Evolutionary conservation across 2,797 vertebrate species (phyloP).

Genomic region (Aulostomus chinensis): DNA sequence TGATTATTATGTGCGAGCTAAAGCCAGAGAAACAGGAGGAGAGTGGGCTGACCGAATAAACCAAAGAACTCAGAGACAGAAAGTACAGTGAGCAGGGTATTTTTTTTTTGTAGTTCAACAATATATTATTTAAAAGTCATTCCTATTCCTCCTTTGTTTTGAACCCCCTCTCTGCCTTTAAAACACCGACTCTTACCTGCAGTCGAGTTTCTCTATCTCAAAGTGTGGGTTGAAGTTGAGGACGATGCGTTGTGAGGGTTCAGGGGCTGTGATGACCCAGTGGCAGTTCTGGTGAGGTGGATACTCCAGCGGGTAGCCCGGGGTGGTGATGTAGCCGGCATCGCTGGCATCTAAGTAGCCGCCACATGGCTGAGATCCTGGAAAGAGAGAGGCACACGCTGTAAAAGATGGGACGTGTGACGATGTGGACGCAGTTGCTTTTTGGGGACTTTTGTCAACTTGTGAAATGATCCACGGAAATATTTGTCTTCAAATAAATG

Average conservation of each 20-base stretch:
- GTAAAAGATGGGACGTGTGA: too few species aligned
- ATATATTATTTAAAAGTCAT: too few species aligned
- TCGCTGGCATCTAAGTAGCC: constrained; percentile 90
- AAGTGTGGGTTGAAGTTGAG: constrained; percentile 99
- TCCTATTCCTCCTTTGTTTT: too few species aligned
- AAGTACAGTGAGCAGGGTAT: neutral
- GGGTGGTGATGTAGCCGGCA: constrained; percentile 96
- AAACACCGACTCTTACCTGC: constrained; percentile 84
- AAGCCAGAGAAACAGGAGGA: constrained; percentile 69
- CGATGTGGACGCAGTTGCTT: neutral
- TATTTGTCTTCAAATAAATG: neutral
- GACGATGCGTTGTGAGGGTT: constrained; percentile 94
- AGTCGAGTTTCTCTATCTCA: constrained; percentile 97
- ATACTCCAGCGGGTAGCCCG: constrained; percentile 97
- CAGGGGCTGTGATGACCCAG: constrained; percentile 94
- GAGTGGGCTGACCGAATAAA: constrained; percentile 55
- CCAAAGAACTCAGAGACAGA: constrained; percentile 20
- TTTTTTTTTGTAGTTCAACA: neutral
- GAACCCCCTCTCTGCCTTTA: neutral
- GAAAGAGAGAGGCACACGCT: constrained; percentile 10
- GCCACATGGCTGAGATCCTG: constrained; percentile 81
- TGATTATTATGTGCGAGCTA: constrained; percentile 65
- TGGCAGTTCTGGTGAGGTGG: constrained; percentile 95
- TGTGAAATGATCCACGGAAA: neutral
- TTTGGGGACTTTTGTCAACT: neutral